Conservation (phyloP, 2,113 vertebrate species). For the Zosterops lateralis region DNA sequence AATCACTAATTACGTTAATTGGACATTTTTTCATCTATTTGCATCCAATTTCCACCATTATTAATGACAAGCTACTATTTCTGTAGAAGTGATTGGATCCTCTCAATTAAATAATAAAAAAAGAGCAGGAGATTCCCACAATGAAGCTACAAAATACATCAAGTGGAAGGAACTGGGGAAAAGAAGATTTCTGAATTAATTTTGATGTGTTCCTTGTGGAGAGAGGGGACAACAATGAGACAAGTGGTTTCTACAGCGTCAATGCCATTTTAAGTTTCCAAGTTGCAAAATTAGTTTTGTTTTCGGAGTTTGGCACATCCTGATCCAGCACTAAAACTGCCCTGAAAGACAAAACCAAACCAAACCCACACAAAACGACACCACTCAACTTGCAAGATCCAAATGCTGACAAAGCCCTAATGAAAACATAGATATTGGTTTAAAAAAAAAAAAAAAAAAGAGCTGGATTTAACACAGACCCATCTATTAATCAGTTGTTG, state of each 20-base stretch:
- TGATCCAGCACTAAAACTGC: neutral
- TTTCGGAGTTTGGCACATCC: neutral
- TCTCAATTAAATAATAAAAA: neutral
- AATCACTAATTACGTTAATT: neutral
- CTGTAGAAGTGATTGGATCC: neutral
- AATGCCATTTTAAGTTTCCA: neutral
- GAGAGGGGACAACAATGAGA: neutral
- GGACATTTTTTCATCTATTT: neutral
- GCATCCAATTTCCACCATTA: neutral
- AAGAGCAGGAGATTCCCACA: neutral
- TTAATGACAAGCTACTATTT: neutral
- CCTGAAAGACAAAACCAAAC: neutral
- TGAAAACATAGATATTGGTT: neutral
- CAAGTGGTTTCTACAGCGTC: rapidly evolving
- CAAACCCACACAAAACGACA: neutral
- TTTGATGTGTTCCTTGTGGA: neutral
- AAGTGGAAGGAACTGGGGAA: neutral
- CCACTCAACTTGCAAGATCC: neutral
- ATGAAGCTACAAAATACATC: neutral
- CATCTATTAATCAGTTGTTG: neutral
- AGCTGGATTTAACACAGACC: neutral
- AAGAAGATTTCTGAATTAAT: neutral
- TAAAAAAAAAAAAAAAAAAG: no score
- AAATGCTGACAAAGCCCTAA: neutral
- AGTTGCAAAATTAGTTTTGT: neutral